Conservation (phyloP, 2,113 vertebrate genomes). For the Balaeniceps rex region DNA sequence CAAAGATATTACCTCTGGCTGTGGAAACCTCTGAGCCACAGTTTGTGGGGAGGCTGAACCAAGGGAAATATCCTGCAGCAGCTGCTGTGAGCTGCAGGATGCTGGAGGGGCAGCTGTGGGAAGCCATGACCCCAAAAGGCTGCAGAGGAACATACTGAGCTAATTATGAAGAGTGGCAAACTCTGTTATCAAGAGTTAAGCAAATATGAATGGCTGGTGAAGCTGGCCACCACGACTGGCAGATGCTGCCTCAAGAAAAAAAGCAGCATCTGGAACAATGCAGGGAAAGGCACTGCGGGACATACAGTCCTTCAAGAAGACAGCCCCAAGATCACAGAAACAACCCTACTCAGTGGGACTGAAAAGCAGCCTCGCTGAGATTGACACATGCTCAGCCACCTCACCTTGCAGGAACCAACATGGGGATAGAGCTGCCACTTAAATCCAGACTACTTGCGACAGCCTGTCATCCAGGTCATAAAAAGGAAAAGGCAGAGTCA, state of each 20-base stretch:
- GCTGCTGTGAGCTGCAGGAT: neutral
- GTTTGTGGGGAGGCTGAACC: neutral
- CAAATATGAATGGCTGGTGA: neutral
- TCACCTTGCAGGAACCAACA: neutral
- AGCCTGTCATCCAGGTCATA: neutral
- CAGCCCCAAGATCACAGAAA: neutral
- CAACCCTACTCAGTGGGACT: neutral
- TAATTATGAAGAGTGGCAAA: neutral
- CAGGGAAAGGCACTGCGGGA: neutral
- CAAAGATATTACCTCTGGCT: neutral
- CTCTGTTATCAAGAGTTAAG: neutral
- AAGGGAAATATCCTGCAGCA: neutral
- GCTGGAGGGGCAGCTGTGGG: neutral
- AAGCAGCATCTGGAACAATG: neutral
- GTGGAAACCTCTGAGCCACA: neutral
- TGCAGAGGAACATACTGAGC: neutral
- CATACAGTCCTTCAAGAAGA: neutral
- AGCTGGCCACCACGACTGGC: neutral
- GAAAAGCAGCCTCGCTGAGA: neutral
- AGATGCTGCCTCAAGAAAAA: neutral
- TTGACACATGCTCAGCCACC: accelerated
- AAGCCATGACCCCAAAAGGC: neutral
- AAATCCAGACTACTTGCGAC: neutral
- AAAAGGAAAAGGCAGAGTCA: neutral
- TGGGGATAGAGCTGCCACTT: neutral